Conservation (phyloP, 2,113 vertebrate genomes). For the Corythornis vintsioides region DNA sequence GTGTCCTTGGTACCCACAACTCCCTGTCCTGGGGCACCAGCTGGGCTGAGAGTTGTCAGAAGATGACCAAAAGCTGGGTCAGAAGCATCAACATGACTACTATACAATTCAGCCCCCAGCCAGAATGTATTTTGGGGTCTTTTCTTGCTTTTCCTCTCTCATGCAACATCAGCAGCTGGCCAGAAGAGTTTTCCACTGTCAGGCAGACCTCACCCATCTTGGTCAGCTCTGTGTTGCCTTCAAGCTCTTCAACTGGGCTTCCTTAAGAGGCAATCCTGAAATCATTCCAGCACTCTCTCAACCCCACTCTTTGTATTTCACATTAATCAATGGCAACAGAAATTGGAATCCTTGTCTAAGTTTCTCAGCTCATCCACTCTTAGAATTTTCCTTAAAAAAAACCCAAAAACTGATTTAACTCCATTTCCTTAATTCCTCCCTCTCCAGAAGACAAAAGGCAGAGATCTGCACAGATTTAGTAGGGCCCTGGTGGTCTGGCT, state of each 20-base stretch:
- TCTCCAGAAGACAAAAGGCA: background rate
- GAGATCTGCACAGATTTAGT: background rate
- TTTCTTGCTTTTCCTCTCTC: background rate
- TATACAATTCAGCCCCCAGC: background rate
- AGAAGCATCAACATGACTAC: background rate
- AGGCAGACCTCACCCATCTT: background rate
- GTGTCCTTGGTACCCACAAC: accelerated
- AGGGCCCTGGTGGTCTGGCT: background rate
- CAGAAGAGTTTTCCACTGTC: background rate
- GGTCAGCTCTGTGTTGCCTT: background rate
- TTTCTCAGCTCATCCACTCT: background rate
- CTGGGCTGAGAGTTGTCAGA: background rate
- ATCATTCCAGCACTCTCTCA: background rate
- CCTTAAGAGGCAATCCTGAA: background rate
- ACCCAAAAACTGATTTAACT: background rate
- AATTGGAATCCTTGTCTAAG: background rate
- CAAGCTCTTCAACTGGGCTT: background rate
- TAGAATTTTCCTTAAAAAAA: background rate
- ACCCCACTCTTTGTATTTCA: background rate
- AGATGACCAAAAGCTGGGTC: background rate
- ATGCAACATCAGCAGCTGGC: background rate
- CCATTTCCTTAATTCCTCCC: background rate
- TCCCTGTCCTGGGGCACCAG: background rate
- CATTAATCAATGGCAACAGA: background rate
- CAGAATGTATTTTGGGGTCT: background rate